Base-by-base conservation (phyloP, 2,797 vertebrate species). In the Peromyscus nudipes region DNA sequence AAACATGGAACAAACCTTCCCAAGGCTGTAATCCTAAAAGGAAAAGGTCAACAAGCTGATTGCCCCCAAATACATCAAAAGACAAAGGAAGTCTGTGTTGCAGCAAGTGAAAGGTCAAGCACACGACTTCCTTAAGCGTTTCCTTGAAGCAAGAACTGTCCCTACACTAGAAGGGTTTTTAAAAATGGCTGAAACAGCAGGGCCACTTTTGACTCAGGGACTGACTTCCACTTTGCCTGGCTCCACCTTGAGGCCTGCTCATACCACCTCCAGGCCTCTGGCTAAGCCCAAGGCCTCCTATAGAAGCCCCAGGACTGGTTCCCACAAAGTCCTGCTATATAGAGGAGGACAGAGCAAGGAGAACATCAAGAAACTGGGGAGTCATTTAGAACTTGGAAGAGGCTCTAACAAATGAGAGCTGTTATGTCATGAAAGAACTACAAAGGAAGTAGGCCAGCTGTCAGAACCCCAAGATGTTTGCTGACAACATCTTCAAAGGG, bases 401-500 rank as follows among this genome's bases (percentile, higher is more conserved):
- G 76, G n/a, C 80, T 89, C 52, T 91, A 73, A 81, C 88, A 64
- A 93, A 88, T 19, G 71, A 95, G 89, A 83, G 37, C 65, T 86
- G 73, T 97, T 91, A 92, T 65, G 52, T 96, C 92, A 92, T 60
- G 79, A 87, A 96, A 97, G 93, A 25, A 55, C 27, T 21, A 37
- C 12, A 67, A 67, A 83, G 52, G 71, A 93, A 96, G 73, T 91
- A 69, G 96, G 95, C 40, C 89, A n/a, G 49, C 93, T 84, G 73
- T 96, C 93, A 84, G 88, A 79, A 85, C 89, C 86, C n/a, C 55
- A 34, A 93, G 90, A 73, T 57, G 37, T 46, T 92, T 86, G 62
- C 95, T 89, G 93, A 96, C 71, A 94, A 84, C 87, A 57, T 62
- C 95, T 92, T 98, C 94, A 94, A 97, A 97, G 94, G 57, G 76